These are phyloP conservation scores for Enteromius radiatus DNA, from an alignment of 2,797 vertebrate species.

Conservation along the genomic window DNA sequence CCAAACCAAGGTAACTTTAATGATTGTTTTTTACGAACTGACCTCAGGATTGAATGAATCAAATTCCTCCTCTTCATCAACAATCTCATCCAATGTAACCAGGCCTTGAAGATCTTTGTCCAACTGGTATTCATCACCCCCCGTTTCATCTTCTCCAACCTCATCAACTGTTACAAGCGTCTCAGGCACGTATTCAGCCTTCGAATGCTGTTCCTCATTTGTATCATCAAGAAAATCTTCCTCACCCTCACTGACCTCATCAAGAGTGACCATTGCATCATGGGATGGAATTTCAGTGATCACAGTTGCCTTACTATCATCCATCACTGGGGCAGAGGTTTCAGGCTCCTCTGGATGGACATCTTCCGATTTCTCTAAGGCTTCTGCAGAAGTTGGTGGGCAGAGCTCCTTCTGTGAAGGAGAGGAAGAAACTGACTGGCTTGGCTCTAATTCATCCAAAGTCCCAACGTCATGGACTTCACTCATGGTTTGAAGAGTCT, in stretches of 20 bases:
- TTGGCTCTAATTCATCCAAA: not conserved
- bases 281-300: constrained; percentile 40
- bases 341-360: not conserved
- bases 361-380: not conserved
- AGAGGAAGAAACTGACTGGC: not conserved
- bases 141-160: constrained; percentile 80
- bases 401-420: not conserved
- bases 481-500: not conserved
- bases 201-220: constrained; percentile 37
- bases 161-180: constrained; percentile 87
- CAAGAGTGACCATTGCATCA: constrained; percentile 70
- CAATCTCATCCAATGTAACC: constrained; percentile 81
- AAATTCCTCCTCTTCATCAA: constrained; percentile 71
- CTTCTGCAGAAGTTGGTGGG: not conserved
- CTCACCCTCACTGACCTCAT: constrained; percentile 73
- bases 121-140: constrained; percentile 60
- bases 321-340: not conserved
- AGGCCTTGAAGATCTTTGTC: constrained; percentile 75
- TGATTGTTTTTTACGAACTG: constrained; percentile 8
- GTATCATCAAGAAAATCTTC: constrained; percentile 53
- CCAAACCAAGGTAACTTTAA: not conserved
- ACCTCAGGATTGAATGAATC: constrained; percentile 70
- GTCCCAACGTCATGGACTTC: not conserved
- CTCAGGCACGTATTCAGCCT: constrained; percentile 68
- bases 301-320: not conserved